phyloP scores from a whole-genome alignment of 1,140 invertebrate genomes.

The Plutomurus gul region DNA sequence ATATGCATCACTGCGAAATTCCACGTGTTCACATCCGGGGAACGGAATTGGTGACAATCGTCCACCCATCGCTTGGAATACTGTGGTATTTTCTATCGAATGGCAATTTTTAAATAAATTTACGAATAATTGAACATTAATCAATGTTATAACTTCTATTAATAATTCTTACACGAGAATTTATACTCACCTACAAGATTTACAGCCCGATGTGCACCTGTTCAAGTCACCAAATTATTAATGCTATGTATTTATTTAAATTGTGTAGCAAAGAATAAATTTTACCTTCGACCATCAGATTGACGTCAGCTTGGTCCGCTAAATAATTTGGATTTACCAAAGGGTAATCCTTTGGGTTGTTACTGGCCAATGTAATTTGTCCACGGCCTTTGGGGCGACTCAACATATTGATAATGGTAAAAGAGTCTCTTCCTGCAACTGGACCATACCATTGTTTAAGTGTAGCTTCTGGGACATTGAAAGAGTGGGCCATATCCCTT shows the following conservation, averaged over 20 bases:
- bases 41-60: slow-evolving; percentile 18
- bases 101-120: neutral
- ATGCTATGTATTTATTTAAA: neutral
- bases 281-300: slow-evolving; percentile 55
- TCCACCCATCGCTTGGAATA: neutral
- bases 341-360: slow-evolving; percentile 65
- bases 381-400: slow-evolving; percentile 60
- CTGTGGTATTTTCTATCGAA: neutral
- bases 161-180: too few species aligned
- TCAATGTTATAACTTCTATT: too few species aligned
- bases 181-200: too few species aligned
- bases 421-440: slow-evolving; percentile 35
- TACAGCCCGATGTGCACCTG: neutral
- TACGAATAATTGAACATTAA: neutral
- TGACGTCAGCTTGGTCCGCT: slow-evolving; percentile 55
- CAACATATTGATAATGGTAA: slow-evolving; percentile 45
- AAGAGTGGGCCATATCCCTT: slow-evolving; percentile 41
- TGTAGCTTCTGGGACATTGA: slow-evolving; percentile 28
- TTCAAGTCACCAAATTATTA: neutral
- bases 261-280: neutral
- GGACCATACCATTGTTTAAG: slow-evolving; percentile 33
- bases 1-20: slow-evolving; percentile 24
- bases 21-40: slow-evolving; percentile 30
- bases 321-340: slow-evolving; percentile 71
- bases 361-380: slow-evolving; percentile 62